phyloP scores from a whole-genome alignment of 1,140 invertebrate genomes.

The Anoplophora glabripennis region DNA sequence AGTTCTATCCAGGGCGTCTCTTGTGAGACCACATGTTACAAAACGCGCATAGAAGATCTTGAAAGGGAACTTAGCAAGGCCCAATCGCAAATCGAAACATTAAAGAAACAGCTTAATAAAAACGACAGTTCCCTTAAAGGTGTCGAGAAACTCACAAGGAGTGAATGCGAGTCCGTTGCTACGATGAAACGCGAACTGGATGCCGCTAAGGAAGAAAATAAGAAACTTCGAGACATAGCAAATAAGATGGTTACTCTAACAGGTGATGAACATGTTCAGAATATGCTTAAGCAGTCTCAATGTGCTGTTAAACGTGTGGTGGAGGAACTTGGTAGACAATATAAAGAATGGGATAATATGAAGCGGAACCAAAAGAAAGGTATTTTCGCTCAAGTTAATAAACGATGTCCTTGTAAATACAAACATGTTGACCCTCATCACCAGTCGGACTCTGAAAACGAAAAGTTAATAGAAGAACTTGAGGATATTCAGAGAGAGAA shows the following conservation, averaged over 20 bases:
- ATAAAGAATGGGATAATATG: conserved; percentile 30
- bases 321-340: conserved; percentile 33
- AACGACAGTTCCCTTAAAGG: conserved; percentile 12
- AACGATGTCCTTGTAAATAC: background rate
- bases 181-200: conserved; percentile 29
- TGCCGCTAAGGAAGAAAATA: conserved; percentile 28
- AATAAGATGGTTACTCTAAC: conserved; percentile 26
- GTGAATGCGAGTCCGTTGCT: conserved; percentile 18
- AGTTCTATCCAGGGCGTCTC: conserved; percentile 31
- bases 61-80: conserved; percentile 26
- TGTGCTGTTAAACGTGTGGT: conserved; percentile 33
- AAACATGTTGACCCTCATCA: conserved; percentile 4
- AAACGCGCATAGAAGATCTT: conserved; percentile 28
- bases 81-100: conserved; percentile 19
- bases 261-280: conserved; percentile 35
- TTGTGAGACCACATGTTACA: conserved; percentile 31
- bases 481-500: conserved; percentile 24
- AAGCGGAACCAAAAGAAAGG: conserved; percentile 13
- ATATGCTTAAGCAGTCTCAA: conserved; percentile 35
- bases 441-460: conserved; percentile 13
- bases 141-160: conserved; percentile 13
- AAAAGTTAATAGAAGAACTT: conserved; percentile 24
- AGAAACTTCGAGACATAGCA: conserved; percentile 32
- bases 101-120: conserved; percentile 18
- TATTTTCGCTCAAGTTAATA: background rate